Percentiles rank a stretch among this genome's conserved stretches.
These are phyloP conservation scores for Ametastegia equiseti DNA, from an alignment of 2,888 invertebrate genomes.

Conservation along the genomic window DNA sequence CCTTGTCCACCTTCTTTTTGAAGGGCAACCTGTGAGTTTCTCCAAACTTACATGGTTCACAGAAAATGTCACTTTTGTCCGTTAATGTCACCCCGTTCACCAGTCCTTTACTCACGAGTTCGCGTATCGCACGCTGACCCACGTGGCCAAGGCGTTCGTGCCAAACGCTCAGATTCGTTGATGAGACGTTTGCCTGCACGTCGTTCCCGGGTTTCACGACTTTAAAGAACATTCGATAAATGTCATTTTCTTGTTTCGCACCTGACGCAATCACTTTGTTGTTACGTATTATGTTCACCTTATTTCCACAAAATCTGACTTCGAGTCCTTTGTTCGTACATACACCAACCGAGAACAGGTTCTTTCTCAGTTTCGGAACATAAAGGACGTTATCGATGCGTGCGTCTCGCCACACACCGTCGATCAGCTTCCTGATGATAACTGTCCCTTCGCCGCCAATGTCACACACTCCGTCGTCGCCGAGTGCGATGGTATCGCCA, in stretches of 20 bases:
- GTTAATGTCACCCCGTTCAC: conserved; percentile 52
- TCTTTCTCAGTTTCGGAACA: conserved; percentile 56
- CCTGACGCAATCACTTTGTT: conserved; percentile 52
- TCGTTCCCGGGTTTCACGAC: conserved; percentile 46
- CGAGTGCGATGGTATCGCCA: conserved; percentile 49
- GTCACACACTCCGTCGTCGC: conserved; percentile 54
- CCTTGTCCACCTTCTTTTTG: conserved; percentile 37
- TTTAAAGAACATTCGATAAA: conserved; percentile 56
- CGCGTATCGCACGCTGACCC: conserved; percentile 50
- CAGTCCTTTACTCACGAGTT: conserved; percentile 53
- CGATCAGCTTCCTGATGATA: conserved; percentile 48
- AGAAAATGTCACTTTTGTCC: conserved; percentile 54
- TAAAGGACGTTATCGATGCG: conserved; percentile 56
- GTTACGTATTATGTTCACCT: neutral
- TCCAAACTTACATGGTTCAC: conserved; percentile 59
- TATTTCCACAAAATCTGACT: conserved; percentile 44
- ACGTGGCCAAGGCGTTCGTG: conserved; percentile 54
- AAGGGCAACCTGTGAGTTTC: conserved; percentile 58
- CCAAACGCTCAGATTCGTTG: conserved; percentile 52
- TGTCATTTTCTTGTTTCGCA: conserved; percentile 52
- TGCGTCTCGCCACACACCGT: conserved; percentile 53
- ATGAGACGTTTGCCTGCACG: conserved; percentile 53
- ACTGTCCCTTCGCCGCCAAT: conserved; percentile 56
- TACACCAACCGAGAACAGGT: conserved; percentile 56
- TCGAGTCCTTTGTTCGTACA: conserved; percentile 50